Percentiles rank a stretch among this genome's conserved stretches.
phyloP scores from a whole-genome alignment of 1,140 invertebrate species.

The Helicoverpa zea region DNA sequence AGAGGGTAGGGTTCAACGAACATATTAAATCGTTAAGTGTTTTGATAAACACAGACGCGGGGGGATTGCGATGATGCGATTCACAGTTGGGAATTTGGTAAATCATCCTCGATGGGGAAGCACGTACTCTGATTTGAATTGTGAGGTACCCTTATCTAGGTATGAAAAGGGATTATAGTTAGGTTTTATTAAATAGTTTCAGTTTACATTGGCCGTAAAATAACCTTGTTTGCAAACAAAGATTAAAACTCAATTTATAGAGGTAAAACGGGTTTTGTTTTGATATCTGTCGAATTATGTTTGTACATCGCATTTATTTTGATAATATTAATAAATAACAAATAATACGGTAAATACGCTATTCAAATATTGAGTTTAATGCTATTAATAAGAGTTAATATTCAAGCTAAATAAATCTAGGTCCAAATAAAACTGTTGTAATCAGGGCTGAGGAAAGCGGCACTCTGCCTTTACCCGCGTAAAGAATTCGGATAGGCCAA shows the following conservation, averaged over 20 bases:
- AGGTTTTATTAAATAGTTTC: slow-evolving; percentile 45
- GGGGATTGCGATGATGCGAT: slow-evolving; percentile 75
- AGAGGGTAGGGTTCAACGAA: slow-evolving; percentile 71
- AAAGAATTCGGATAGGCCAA: slow-evolving; percentile 48
- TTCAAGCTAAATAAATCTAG: not conserved
- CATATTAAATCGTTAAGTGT: slow-evolving; percentile 85
- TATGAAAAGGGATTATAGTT: slow-evolving; percentile 35
- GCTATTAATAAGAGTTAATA: not conserved
- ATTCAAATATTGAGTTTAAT: not conserved
- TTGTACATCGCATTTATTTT: not conserved
- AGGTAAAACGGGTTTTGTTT: slow-evolving; percentile 4
- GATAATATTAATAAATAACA: not conserved
- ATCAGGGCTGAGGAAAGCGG: slow-evolving; percentile 21
- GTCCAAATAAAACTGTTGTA: not conserved
- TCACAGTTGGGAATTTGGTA: slow-evolving; percentile 73
- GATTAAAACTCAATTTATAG: slow-evolving; percentile 29
- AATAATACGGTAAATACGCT: not conserved
- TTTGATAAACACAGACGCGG: slow-evolving; percentile 83
- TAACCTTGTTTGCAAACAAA: slow-evolving; percentile 8
- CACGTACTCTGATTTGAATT: slow-evolving; percentile 66
- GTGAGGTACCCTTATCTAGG: slow-evolving; percentile 52
- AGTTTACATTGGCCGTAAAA: slow-evolving; percentile 32
- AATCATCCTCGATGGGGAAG: slow-evolving; percentile 73
- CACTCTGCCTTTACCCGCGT: slow-evolving; percentile 32
- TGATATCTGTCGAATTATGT: not conserved